Base-by-base conservation (phyloP, 2,888 invertebrate genomes). In the Erebia palarica region DNA sequence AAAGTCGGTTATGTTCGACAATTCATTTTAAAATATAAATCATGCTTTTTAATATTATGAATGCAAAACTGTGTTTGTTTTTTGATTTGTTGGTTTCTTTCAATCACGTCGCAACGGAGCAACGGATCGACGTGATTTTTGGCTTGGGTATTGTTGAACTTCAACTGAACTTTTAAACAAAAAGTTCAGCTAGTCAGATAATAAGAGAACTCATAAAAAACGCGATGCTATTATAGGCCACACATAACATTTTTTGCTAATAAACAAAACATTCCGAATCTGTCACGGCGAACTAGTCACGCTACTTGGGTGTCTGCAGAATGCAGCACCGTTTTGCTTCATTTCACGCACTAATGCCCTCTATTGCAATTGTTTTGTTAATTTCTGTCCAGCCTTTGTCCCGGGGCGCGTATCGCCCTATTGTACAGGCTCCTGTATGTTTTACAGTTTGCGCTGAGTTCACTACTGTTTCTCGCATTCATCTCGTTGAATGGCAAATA, bases 231-330 rank as follows among this genome's bases (percentile, higher is more conserved):
- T 27, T 27, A 36, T 27, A 51, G 27, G 51, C 27, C 21, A 16
- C 14, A 49, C 18, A 55, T 3, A 8, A 7, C 7, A 3, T 13
- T 74, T 75, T 73, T 73, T 65, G 71, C 66, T 44, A 73, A 70
- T 71, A 59, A 73, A 77, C 78, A 76, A 75, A 76, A 79, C 78
- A 80, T 84, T 84, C 77, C 78, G 73, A 80, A 80, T 88, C 88
- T 81, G 84, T 74, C 68, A 80, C 75, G 83, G 84, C 78, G 71
- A 79, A 75, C 75, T 73, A 75, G 76, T 64, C 72, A 75, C 75
- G 80, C 89, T 80, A 82, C 88, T 86, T 87, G 90, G 90, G 90
- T 86, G 91, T 90, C 86, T 84, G 73, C 75, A 73, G 3, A 36
- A 36, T 36, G 5, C 7, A 36, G 36, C 86, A 83, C 74, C 73